A percentile compares a stretch with the other conserved stretches of the same genome.
phyloP scores from a whole-genome alignment of 2,888 invertebrate species.

The Stramonita haemastoma region DNA sequence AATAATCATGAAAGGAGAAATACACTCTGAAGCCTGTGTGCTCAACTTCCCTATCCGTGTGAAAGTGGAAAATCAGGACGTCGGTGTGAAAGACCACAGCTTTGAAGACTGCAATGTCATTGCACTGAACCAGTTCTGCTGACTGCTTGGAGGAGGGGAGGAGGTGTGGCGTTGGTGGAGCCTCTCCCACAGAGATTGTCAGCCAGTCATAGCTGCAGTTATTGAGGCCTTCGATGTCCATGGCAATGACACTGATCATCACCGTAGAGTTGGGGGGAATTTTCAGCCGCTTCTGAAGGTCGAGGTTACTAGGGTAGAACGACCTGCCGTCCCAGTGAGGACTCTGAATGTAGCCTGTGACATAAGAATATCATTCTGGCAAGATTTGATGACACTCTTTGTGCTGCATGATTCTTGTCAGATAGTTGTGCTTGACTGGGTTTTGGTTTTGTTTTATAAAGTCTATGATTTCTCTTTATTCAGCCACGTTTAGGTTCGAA shows the following conservation, averaged over 20 bases:
- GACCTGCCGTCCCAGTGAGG: not conserved
- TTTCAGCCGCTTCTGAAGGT: not conserved
- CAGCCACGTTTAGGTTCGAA: too few relatives aligned
- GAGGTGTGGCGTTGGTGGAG: too few relatives aligned
- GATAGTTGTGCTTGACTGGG: too few relatives aligned
- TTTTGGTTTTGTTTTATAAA: too few relatives aligned
- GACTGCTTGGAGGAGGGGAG: not conserved
- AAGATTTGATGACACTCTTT: too few relatives aligned
- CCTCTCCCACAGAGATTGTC: not conserved
- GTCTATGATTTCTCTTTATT: too few relatives aligned
- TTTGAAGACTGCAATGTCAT: not conserved
- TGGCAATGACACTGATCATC: conserved; percentile 1
- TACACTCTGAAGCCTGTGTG: not conserved
- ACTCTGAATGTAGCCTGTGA: conserved; percentile 20
- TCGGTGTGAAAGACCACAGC: not conserved
- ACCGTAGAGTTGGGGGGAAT: not conserved
- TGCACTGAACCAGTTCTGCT: not conserved
- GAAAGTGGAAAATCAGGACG: not conserved
- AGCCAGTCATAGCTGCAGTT: not conserved
- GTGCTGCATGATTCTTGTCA: too few relatives aligned
- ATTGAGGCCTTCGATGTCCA: not conserved
- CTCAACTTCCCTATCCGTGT: not conserved
- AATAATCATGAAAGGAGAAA: conserved; percentile 18
- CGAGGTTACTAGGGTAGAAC: not conserved
- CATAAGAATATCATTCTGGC: not conserved